Evolutionary conservation across 2,888 invertebrate genomes (phyloP).

Genomic region (Pollenia labialis): DNA sequence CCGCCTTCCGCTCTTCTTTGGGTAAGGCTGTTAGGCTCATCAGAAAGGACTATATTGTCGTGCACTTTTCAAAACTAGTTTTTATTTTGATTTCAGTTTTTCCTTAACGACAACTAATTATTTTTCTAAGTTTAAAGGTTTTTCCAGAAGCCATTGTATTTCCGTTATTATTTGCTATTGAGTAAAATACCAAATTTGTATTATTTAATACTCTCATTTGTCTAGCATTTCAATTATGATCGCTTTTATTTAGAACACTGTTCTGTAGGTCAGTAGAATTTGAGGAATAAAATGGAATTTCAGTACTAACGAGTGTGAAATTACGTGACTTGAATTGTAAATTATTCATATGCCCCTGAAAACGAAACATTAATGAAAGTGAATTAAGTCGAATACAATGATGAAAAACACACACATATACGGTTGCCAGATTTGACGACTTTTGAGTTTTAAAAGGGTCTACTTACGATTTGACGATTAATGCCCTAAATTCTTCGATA

Average conservation of each 20-base stretch:
- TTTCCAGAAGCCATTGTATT: no score
- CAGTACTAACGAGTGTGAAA: neutral
- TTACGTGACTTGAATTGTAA: slow-evolving; percentile 59
- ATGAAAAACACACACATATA: slow-evolving; percentile 13
- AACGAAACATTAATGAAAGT: slow-evolving; percentile 35
- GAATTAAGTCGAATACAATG: slow-evolving; percentile 13
- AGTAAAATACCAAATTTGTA: neutral
- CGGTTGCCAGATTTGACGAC: no score
- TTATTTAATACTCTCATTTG: neutral
- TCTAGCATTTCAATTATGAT: neutral
- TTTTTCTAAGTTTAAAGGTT: no score
- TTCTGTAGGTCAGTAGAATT: slow-evolving; percentile 68
- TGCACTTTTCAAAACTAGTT: no score
- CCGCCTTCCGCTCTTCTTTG: no score
- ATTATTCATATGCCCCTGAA: slow-evolving; percentile 53
- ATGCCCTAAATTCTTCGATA: no score
- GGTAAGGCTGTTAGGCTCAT: no score
- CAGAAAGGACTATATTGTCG: no score
- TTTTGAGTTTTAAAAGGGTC: no score
- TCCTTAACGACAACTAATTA: no score
- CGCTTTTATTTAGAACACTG: slow-evolving; percentile 46
- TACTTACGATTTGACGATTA: no score
- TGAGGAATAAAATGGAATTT: slow-evolving; percentile 33
- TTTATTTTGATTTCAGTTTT: no score
- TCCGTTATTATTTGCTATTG: neutral